phyloP scores from a whole-genome alignment of 1,140 invertebrate genomes.

The Zophobas atratus region DNA sequence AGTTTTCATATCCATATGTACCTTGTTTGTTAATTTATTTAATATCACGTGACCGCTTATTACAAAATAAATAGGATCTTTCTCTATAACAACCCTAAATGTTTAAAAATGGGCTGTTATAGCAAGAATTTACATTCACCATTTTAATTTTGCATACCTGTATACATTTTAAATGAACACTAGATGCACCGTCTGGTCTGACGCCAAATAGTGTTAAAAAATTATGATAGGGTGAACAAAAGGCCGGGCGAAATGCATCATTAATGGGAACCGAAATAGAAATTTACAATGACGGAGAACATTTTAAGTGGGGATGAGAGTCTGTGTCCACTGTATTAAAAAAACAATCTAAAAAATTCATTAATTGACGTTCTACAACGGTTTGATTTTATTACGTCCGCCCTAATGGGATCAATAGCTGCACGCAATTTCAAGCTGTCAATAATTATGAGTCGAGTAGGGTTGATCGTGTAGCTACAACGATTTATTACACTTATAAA shows the following conservation, averaged over 20 bases:
- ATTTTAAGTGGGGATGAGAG: neutral
- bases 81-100: too few species aligned
- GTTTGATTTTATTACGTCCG: neutral
- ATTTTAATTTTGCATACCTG: neutral
- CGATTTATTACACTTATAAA: too few species aligned
- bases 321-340: neutral
- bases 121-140: too few species aligned
- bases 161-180: neutral
- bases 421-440: neutral
- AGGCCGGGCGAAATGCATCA: neutral
- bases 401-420: neutral
- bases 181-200: neutral
- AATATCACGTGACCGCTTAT: too few species aligned
- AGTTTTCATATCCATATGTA: too few species aligned
- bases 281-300: neutral
- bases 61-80: too few species aligned
- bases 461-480: too few species aligned
- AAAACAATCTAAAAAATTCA: neutral
- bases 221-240: constrained; percentile 12
- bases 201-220: constrained; percentile 5
- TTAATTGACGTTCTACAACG: constrained; percentile 4
- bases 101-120: too few species aligned
- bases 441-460: neutral
- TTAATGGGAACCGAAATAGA: neutral
- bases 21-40: too few species aligned